Conservation (phyloP, 2,113 vertebrate genomes). For the Siniperca chuatsi region DNA sequence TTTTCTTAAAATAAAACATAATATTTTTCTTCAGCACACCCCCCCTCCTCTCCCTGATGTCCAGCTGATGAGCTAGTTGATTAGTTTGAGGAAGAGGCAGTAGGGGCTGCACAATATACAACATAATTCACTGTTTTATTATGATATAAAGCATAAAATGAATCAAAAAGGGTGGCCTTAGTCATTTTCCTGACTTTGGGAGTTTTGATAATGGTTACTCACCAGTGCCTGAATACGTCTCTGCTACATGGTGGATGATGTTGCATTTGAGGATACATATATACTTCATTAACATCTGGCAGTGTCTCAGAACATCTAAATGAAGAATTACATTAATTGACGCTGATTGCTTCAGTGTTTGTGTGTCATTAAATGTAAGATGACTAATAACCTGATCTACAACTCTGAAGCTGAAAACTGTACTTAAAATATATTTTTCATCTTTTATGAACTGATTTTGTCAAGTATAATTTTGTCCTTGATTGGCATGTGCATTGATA, state of each 20-base stretch:
- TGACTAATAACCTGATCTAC: constrained; percentile 44
- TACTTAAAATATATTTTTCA: constrained; percentile 43
- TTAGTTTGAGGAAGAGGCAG: constrained; percentile 44
- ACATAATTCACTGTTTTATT: constrained; percentile 69
- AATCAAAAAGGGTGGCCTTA: constrained; percentile 81
- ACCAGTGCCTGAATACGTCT: constrained; percentile 84
- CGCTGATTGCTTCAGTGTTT: constrained; percentile 34
- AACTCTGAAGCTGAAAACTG: constrained; percentile 55
- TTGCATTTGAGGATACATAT: constrained; percentile 71
- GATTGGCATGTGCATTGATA: constrained; percentile 70
- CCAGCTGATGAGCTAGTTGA: constrained; percentile 37
- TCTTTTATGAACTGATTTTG: constrained; percentile 57
- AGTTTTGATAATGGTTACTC: constrained; percentile 78
- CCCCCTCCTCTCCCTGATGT: constrained; percentile 23
- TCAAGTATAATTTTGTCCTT: constrained; percentile 65
- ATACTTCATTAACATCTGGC: constrained; percentile 61
- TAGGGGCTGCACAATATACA: constrained; percentile 50
- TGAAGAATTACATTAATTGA: constrained; percentile 48
- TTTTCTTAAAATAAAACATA: constrained; percentile 52
- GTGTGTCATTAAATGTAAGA: constrained; percentile 54
- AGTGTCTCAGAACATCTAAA: constrained; percentile 58
- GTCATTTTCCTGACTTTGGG: constrained; percentile 78
- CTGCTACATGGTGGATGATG: constrained; percentile 60
- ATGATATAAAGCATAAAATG: constrained; percentile 59
- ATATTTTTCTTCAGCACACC: constrained; percentile 33